Percentiles rank a stretch among this genome's conserved stretches.
Evolutionary conservation across 2,113 vertebrate species (phyloP).

Genomic region (Ahaetulla prasina): DNA sequence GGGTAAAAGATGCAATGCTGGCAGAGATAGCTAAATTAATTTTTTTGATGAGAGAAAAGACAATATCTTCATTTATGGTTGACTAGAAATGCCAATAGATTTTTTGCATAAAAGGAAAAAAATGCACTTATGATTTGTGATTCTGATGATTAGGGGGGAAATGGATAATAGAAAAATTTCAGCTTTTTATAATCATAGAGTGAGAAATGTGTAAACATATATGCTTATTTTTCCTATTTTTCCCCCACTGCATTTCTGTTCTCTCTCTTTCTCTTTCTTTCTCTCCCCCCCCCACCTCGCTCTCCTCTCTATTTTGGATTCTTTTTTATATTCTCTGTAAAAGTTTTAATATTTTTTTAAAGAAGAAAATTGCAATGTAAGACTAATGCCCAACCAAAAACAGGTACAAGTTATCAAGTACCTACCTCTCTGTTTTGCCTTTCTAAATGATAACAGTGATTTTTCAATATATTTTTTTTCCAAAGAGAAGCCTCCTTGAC

Average conservation of each 20-base stretch:
- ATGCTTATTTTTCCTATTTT: not conserved
- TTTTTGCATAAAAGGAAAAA: not conserved
- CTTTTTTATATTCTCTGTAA: not conserved
- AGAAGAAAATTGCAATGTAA: not conserved
- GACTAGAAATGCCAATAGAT: not conserved
- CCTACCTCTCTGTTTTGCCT: not conserved
- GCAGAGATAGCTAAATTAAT: too few relatives aligned
- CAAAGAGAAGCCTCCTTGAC: not conserved
- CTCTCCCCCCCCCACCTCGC: too few relatives aligned
- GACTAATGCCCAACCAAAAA: not conserved
- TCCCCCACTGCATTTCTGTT: not conserved
- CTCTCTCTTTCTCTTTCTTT: too few relatives aligned
- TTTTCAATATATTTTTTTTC: not conserved
- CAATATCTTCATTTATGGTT: not conserved
- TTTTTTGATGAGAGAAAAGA: too few relatives aligned
- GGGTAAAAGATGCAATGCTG: not conserved
- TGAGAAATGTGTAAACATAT: not conserved
- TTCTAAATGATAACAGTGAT: not conserved
- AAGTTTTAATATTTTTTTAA: not conserved
- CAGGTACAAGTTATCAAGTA: not conserved
- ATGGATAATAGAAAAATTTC: not conserved
- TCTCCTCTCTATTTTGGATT: not conserved
- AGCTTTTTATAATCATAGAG: not conserved
- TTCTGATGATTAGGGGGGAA: not conserved
- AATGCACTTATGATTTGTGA: not conserved